Evolutionary conservation across 2,888 invertebrate genomes (phyloP).

Genomic region (Amphipyra berbera): DNA sequence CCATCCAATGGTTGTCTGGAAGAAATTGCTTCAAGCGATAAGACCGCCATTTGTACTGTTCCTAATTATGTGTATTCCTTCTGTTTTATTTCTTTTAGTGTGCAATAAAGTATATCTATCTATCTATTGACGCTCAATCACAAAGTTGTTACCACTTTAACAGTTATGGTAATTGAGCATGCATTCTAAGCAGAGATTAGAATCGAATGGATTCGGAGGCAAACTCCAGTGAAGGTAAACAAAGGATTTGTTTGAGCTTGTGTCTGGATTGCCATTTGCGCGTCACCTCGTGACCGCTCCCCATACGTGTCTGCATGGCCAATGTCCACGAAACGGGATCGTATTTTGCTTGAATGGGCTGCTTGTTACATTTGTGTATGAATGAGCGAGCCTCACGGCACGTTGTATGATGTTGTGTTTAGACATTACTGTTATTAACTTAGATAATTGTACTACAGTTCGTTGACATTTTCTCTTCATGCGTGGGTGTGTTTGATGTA

Average conservation of each 20-base stretch:
- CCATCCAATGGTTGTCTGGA: too few relatives aligned
- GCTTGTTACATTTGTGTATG: constrained; percentile 45
- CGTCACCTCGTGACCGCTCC: constrained; percentile 19
- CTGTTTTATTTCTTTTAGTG: too few relatives aligned
- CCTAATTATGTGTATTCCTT: too few relatives aligned
- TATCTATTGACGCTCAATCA: constrained; percentile 29
- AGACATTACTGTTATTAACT: constrained; percentile 37
- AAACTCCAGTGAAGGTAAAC: constrained; percentile 23
- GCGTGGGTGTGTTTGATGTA: constrained; percentile 8
- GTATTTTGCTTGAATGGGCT: constrained; percentile 26
- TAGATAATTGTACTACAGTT: constrained; percentile 46
- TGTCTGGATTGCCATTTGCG: constrained; percentile 28
- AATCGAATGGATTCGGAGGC: constrained; percentile 16
- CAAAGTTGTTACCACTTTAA: constrained; percentile 21
- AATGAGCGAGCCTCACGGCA: constrained; percentile 23
- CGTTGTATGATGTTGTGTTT: constrained; percentile 11
- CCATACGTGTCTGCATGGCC: constrained; percentile 1
- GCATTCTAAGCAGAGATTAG: constrained; percentile 26
- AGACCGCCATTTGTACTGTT: too few relatives aligned
- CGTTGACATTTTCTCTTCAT: constrained; percentile 46
- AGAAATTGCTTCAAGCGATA: too few relatives aligned
- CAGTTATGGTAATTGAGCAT: constrained; percentile 21
- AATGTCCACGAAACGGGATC: constrained; percentile 16
- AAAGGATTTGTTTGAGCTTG: constrained; percentile 16
- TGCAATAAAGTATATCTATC: too few relatives aligned